Evolutionary conservation across 2,113 vertebrate genomes (phyloP).

Genomic region (Cranoglanis bouderius): DNA sequence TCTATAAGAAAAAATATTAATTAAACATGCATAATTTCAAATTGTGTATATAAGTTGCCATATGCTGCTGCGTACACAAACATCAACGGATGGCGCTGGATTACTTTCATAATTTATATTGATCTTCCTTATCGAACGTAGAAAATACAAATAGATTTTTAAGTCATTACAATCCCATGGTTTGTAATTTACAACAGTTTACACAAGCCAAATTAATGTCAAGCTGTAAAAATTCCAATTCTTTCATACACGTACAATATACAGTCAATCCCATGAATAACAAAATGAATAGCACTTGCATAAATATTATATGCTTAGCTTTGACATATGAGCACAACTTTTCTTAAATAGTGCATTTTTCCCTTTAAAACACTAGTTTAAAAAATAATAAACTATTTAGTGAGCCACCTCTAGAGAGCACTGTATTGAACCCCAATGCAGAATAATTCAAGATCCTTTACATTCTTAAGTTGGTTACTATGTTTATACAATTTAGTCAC

Average conservation of each 20-base stretch:
- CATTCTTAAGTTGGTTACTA: background rate
- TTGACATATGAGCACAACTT: background rate
- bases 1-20: too few species aligned
- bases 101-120: too few species aligned
- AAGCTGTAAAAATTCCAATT: background rate
- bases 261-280: background rate
- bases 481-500: background rate
- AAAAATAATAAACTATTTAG: background rate
- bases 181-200: background rate
- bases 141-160: background rate
- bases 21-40: too few species aligned
- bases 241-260: background rate
- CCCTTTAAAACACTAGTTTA: background rate
- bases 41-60: too few species aligned
- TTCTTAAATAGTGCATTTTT: background rate
- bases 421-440: background rate
- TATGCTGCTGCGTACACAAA: too few species aligned
- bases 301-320: background rate
- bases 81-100: too few species aligned
- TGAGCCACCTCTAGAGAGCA: background rate
- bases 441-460: background rate
- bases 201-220: background rate
- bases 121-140: too few species aligned
- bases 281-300: background rate
- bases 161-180: background rate